Base-by-base conservation (phyloP, 1,140 invertebrate genomes). In the Drosophila pallidifrons region DNA sequence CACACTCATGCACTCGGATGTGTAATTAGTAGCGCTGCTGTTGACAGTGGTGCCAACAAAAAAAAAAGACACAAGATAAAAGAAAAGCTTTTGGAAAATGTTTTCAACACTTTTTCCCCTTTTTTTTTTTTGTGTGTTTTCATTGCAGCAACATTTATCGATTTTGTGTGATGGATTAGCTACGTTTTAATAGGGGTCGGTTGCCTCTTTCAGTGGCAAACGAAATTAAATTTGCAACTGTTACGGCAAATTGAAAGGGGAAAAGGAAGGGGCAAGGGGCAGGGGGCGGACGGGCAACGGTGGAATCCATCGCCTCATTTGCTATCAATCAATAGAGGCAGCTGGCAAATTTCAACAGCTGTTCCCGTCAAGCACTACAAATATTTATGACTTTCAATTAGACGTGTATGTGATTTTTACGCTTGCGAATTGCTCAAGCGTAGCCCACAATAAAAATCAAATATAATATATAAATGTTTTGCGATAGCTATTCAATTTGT, bases 41-140 rank as follows among this genome's bases (percentile, higher is more conserved):
- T 83, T 82, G 81, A 82, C 81, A 83, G 81, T 58, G 57, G 70
- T 76, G 63, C 49, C 66, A 82, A 61, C 66, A 80, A 65, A 61
- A 32, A 20, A 20, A 35, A 38, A 32, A 20, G 10, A 38, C 10
- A 10, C 8, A 10, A 58, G 45, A 67, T 59, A 47, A 58, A 20
- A 63, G 46, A 63, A 60, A 60, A 49, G 52, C 28, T 70, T 82
- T 82, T 75, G 43, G n/a, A 64, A 79, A 82, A 66, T 63, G 63
- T 75, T 45, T 32, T 55, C n/a, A 55, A 38, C 32, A 52, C 51
- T 43, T 20, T 64, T 16, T 16, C 1, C 16, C 16, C 1, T 16
- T 16, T 16, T 16, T 16, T 16, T 16, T 16, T 16, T 16, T 16
- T 1, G 1, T 16, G 55, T 1, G 1, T 16, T 60, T 75, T 32